phyloP scores from a whole-genome alignment of 1,140 invertebrate species.

The Matsumurasca onukii region DNA sequence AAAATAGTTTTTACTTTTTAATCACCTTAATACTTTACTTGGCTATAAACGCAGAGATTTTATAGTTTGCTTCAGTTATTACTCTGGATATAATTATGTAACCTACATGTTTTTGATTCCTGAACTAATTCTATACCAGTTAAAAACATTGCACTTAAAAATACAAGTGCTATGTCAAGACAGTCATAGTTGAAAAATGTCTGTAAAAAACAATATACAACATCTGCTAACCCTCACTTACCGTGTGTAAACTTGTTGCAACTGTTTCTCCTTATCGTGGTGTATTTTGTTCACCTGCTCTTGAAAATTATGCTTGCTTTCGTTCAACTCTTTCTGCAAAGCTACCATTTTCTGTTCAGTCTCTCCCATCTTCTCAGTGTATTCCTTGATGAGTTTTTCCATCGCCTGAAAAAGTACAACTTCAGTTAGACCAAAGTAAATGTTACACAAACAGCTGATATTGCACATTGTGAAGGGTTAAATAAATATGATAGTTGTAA shows the following conservation, averaged over 20 bases:
- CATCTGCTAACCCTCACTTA: too few relatives aligned
- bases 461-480: background rate
- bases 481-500: background rate
- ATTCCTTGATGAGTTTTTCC: slow-evolving; percentile 29
- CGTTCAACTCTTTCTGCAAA: slow-evolving; percentile 38
- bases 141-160: too few relatives aligned
- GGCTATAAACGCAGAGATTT: too few relatives aligned
- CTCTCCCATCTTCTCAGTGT: slow-evolving; percentile 9
- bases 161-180: too few relatives aligned
- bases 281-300: slow-evolving; percentile 35
- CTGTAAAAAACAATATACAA: background rate
- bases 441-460: background rate
- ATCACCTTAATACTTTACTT: too few relatives aligned
- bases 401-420: background rate
- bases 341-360: slow-evolving; percentile 34
- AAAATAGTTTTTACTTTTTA: too few relatives aligned
- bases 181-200: background rate
- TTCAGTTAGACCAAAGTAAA: slow-evolving; percentile 1
- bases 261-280: slow-evolving; percentile 40
- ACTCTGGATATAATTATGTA: too few relatives aligned
- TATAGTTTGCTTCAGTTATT: too few relatives aligned
- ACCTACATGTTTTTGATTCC: too few relatives aligned
- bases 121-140: too few relatives aligned
- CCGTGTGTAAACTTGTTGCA: slow-evolving; percentile 43
- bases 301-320: slow-evolving; percentile 34